A percentile compares a stretch with the other conserved stretches of the same genome.
Conservation (phyloP, 2,113 vertebrate genomes). For the Equus quagga region DNA sequence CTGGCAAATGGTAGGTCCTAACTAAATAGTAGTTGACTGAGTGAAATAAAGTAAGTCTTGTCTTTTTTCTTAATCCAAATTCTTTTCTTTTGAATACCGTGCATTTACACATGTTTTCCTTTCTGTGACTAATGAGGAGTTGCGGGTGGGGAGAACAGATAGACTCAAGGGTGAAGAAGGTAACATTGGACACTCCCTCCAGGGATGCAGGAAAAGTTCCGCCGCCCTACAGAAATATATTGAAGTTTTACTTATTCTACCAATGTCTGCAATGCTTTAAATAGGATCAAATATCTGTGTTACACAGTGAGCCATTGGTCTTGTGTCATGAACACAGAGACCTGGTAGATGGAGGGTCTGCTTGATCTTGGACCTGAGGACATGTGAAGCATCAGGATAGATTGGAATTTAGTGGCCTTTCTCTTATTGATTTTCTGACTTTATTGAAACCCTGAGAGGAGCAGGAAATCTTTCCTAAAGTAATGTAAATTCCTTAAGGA, state of each 20-base stretch:
- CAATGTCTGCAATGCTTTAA: background rate
- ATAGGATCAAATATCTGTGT: background rate
- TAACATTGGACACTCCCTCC: background rate
- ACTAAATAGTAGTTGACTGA: background rate
- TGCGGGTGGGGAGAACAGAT: fast-evolving
- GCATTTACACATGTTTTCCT: background rate
- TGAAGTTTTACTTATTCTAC: background rate
- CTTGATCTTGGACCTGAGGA: background rate
- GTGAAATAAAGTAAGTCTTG: background rate
- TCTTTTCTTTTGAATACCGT: background rate
- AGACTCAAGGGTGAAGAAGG: background rate
- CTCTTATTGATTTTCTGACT: background rate
- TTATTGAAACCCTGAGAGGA: background rate
- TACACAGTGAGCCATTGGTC: background rate
- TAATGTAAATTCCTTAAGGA: background rate
- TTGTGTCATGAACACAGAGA: background rate
- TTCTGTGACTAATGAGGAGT: background rate
- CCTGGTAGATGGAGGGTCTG: background rate
- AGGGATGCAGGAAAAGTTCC: background rate
- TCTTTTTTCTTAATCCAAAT: background rate
- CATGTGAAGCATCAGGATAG: background rate
- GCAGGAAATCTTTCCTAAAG: background rate
- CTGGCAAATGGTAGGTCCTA: background rate
- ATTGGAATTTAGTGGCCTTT: background rate
- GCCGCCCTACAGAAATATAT: background rate